Percentiles rank a stretch among this genome's conserved stretches.
Conservation (phyloP, 2,888 invertebrate genomes). For the Chymomyza amoena region DNA sequence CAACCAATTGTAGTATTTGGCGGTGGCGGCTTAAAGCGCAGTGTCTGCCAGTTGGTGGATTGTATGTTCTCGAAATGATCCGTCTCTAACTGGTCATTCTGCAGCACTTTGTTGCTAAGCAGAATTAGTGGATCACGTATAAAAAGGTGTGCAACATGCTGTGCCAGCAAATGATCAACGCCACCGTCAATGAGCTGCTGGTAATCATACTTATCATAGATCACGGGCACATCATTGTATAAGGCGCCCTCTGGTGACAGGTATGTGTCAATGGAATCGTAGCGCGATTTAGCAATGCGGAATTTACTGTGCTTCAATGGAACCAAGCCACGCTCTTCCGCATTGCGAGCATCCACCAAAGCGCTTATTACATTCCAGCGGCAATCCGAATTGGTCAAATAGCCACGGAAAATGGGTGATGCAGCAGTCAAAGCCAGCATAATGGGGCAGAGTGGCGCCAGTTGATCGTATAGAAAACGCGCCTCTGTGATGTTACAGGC, state of each 20-base stretch:
- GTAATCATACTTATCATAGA: constrained; percentile 91
- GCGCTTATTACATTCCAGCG: constrained; percentile 98
- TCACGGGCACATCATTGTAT: constrained; percentile 96
- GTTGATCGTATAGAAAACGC: constrained; percentile 96
- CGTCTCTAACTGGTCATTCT: constrained; percentile 94
- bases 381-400: constrained; percentile 96
- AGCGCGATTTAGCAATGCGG: constrained; percentile 94
- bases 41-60: constrained; percentile 99
- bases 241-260: constrained; percentile 92
- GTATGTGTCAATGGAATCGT: constrained; percentile 98
- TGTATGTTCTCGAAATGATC: constrained; percentile 99
- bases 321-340: constrained; percentile 91
- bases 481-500: constrained; percentile 98
- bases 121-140: constrained; percentile 97
- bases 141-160: constrained; percentile 98
- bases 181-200: constrained; percentile 90
- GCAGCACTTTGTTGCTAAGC: constrained; percentile 96
- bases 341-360: constrained; percentile 96
- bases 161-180: constrained; percentile 94
- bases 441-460: constrained; percentile 97
- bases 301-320: constrained; percentile 88
- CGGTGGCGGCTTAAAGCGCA: constrained; percentile 99
- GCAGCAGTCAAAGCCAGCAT: constrained; percentile 98
- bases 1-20: constrained; percentile 98
- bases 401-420: constrained; percentile 95